Percentiles rank a stretch among this genome's conserved stretches.
Conservation (phyloP, 2,113 vertebrate species). For the Phoenicopterus ruber region DNA sequence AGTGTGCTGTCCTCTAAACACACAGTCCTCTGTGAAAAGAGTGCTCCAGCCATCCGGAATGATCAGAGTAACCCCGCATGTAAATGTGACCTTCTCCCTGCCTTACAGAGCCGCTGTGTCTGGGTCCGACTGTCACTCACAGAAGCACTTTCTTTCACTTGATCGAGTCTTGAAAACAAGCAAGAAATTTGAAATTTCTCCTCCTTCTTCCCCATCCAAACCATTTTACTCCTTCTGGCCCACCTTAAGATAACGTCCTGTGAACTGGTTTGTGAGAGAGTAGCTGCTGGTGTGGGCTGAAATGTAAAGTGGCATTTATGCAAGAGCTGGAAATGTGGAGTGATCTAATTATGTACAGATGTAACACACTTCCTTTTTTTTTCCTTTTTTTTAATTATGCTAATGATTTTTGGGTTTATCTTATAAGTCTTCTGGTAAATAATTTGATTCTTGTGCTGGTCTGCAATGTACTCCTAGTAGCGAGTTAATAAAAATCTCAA, state of each 20-base stretch:
- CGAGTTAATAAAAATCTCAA: not conserved
- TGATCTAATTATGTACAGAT: slow-evolving; percentile 1
- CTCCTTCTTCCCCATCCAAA: not conserved
- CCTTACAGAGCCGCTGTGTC: slow-evolving; percentile 54
- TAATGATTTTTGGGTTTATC: not conserved
- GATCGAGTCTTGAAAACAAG: slow-evolving; percentile 3
- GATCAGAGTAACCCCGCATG: slow-evolving; percentile 59
- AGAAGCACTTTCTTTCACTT: slow-evolving; percentile 47
- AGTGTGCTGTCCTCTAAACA: slow-evolving; percentile 50
- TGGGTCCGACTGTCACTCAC: slow-evolving; percentile 44
- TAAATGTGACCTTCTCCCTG: slow-evolving; percentile 63
- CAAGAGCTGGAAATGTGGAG: not conserved
- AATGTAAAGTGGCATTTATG: not conserved
- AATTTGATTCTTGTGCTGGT: not conserved
- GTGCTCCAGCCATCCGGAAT: slow-evolving; percentile 52
- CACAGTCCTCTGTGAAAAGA: slow-evolving; percentile 55
- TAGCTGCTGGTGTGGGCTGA: not conserved
- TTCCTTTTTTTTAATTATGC: not conserved
- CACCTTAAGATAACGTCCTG: not conserved
- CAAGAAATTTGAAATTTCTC: slow-evolving; percentile 16
- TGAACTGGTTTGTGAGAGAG: not conserved
- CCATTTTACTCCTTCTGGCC: not conserved
- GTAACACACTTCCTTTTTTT: not conserved
- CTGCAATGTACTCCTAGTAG: not conserved
- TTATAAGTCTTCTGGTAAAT: not conserved